Percentiles rank a stretch among this genome's conserved stretches.
phyloP scores from a whole-genome alignment of 2,888 invertebrate genomes.

The Athalia circularis region DNA sequence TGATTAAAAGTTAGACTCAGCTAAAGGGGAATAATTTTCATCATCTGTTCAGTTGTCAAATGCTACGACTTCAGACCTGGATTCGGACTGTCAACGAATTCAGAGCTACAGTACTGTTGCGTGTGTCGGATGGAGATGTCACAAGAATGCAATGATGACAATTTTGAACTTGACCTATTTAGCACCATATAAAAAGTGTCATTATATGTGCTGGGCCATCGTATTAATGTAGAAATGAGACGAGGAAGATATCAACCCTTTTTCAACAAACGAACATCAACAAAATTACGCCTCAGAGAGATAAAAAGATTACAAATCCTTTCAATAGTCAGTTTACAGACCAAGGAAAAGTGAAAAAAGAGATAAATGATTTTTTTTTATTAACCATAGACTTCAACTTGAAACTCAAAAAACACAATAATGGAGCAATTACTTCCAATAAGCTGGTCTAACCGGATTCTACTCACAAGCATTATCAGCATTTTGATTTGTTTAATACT shows the following conservation, averaged over 20 bases:
- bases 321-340: not conserved
- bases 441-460: slow-evolving; percentile 65
- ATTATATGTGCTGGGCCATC: not conserved
- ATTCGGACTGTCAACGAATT: too few species aligned
- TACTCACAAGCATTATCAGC: slow-evolving; percentile 60
- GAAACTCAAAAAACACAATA: slow-evolving; percentile 30
- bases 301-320: not conserved
- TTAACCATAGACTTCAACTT: not conserved
- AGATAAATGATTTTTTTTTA: not conserved
- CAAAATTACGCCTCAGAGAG: not conserved
- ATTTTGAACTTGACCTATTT: not conserved
- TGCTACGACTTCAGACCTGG: too few species aligned
- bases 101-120: too few species aligned
- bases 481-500: slow-evolving; percentile 60
- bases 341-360: not conserved
- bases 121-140: too few species aligned
- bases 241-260: not conserved
- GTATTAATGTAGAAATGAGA: not conserved
- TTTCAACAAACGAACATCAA: not conserved
- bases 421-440: slow-evolving; percentile 63
- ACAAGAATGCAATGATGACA: too few species aligned
- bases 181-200: not conserved
- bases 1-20: too few species aligned
- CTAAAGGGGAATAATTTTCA: too few species aligned
- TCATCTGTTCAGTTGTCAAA: too few species aligned